Base-by-base conservation (phyloP, 1,140 invertebrate genomes). In the Ctenoplectra terminalis region DNA sequence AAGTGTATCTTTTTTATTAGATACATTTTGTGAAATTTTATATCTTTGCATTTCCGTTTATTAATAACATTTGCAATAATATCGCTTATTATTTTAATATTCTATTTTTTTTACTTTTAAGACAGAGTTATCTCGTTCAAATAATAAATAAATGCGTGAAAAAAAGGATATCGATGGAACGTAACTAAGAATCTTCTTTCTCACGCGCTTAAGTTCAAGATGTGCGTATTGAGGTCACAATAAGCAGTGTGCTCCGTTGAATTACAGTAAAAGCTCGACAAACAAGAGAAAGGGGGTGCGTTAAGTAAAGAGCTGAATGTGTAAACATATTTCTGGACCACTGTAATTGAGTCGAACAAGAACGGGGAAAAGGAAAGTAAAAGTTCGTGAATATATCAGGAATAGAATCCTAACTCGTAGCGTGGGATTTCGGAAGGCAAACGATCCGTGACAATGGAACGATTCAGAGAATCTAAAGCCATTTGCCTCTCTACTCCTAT, bases 181-280 rank as follows among this genome's bases (percentile, higher is more conserved):
- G 40, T 20, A 66, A 13, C 9, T 8, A 23, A n/a, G 11, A 67
- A 2, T 23, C 17, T 20, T n/a, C 0, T 43, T 52, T 52, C n/a
- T 76, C 8, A 40, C 37, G 40, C 9, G 23, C 48, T 60, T 29
- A n/a, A 48, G 26, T 46, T 6, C 7, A 34, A 58, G 3, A 31
- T 17, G 23, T 48, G 58, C 15, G 69, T 52, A 80, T 72, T 20
- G 67, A 34, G 69, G 34, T 60, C 69, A 40, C 26, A 48, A 11
- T 34, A 6, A 43, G 48, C 40, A 69, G 8, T 54, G 37, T 85
- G 72, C 58, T 48, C 17, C 15, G 34, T 31, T 58, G 74, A 75
- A 78, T 87, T 84, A 84, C 67, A 60, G 31, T 87, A 79, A 87
- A 87, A 87, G 86, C 85, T 76, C 67, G 37, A 29, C 56, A 87